Base-by-base conservation (phyloP, 35 echinoderm and acorn worm species). In the Anneissia japonica region DNA sequence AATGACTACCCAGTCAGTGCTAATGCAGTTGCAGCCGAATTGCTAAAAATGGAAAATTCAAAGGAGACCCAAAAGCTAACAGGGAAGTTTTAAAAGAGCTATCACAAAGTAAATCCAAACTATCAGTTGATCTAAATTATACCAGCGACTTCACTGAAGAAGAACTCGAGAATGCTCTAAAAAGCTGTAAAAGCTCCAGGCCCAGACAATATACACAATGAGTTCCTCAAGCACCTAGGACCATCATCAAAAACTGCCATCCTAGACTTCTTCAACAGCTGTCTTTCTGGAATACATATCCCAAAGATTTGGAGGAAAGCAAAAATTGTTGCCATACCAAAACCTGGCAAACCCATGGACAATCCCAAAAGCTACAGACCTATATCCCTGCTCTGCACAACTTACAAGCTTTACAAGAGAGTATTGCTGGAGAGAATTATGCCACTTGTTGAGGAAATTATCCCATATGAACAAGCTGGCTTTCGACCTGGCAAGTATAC, bases 341-440 rank as follows among this genome's bases (percentile, higher is more conserved):
- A 82, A 41, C 87, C 87, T 7, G 75, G 84, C 34, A 83, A 84
- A 81, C 79, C 87, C 39, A 75, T 30, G 3, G 87, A 89, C 72
- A 81, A 89, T 34, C 80, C 87, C 13, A 89, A 89, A 81, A 84
- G 36, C 64, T 89, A 89, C 46, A 35, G 80, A 19, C 87, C 87
- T 33, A 84, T 89, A 46, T 89, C 46, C 23, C 81, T 89, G 0
- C 55, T 89, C 7, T 89, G 79, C 72, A 55, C 75, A 12, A 79
- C 87, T 5, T 84, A 40, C 30, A 89, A 83, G 81, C 46, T 89
- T 9, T 81, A 74, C 1, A 81, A 89, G n/a, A 23, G 80, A 73
- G 72, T 89, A 11, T n/a, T 89, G 21, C 87, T 39, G 14, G 46
- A 40, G 10, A 31, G 87, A 21, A 32, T 89, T 2, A 56, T 83